These are phyloP conservation scores for Folsomia candida DNA, from an alignment of 2,888 invertebrate genomes.

Conservation along the genomic window DNA sequence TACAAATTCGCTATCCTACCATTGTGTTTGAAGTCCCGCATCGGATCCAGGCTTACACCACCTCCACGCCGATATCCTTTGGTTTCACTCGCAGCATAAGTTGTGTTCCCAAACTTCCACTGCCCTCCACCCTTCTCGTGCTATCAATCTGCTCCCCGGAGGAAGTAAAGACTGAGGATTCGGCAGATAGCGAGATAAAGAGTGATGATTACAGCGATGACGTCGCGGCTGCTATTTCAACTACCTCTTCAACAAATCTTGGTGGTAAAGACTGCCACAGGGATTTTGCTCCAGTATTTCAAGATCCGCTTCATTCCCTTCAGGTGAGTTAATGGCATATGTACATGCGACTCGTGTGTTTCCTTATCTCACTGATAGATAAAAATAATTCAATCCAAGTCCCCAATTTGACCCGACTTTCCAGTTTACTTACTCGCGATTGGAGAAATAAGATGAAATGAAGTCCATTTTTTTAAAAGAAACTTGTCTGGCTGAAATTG, in stretches of 20 bases:
- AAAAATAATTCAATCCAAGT: too few relatives aligned
- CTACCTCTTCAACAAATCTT: too few relatives aligned
- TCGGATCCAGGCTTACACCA: slow-evolving; percentile 48
- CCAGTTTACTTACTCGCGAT: too few relatives aligned
- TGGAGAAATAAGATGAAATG: too few relatives aligned
- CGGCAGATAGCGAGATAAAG: not conserved
- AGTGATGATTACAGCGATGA: slow-evolving; percentile 1
- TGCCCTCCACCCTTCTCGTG: slow-evolving; percentile 45
- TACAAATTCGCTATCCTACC: slow-evolving; percentile 33
- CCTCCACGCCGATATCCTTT: slow-evolving; percentile 45
- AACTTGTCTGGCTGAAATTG: too few relatives aligned
- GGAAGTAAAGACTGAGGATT: slow-evolving; percentile 1
- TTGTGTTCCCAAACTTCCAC: slow-evolving; percentile 45
- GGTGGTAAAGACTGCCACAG: slow-evolving; percentile 29
- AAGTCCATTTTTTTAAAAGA: too few relatives aligned
- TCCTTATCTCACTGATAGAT: too few relatives aligned
- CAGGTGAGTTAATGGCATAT: slow-evolving; percentile 34
- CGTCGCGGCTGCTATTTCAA: slow-evolving; percentile 5
- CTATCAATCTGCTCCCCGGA: slow-evolving; percentile 39
- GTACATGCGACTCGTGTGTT: too few relatives aligned
- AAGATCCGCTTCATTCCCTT: slow-evolving; percentile 44
- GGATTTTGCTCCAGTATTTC: slow-evolving; percentile 37
- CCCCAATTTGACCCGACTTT: too few relatives aligned
- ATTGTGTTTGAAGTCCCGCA: slow-evolving; percentile 50
- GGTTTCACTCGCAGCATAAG: slow-evolving; percentile 44